Evolutionary conservation across 2,888 invertebrate genomes (phyloP).

Genomic region (Seladonia tumulorum): DNA sequence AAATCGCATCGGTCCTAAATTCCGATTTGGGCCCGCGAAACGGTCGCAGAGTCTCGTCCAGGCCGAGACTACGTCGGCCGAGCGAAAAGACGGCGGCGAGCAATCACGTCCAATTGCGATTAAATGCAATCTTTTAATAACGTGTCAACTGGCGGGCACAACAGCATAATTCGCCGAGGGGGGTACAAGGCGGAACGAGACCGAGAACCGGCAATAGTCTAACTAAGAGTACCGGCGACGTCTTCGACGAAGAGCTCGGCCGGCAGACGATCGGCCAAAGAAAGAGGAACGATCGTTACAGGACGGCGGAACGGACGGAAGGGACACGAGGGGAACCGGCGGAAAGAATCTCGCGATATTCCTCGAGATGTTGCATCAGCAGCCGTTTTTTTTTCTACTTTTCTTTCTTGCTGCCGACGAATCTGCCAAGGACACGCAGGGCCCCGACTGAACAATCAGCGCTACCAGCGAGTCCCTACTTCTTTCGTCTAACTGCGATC

Average conservation of each 20-base stretch:
- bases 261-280: constrained; percentile 11
- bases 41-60: not conserved
- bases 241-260: not conserved
- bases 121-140: constrained; percentile 79
- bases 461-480: constrained; percentile 35
- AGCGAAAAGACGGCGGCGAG: constrained; percentile 61
- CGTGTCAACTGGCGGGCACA: constrained; percentile 70
- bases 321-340: constrained; percentile 10
- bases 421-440: constrained; percentile 54
- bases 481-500: not conserved
- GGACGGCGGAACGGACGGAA: constrained; percentile 17
- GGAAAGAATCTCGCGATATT: constrained; percentile 69
- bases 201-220: constrained; percentile 10
- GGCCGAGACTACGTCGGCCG: not conserved
- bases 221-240: not conserved
- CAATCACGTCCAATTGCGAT: constrained; percentile 75
- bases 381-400: constrained; percentile 58
- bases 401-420: constrained; percentile 52
- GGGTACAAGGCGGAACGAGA: constrained; percentile 45
- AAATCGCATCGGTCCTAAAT: not conserved
- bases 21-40: not conserved
- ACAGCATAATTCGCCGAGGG: constrained; percentile 71
- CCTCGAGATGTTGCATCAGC: constrained; percentile 69
- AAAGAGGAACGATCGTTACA: not conserved
- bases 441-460: not conserved